Base-by-base conservation (phyloP, 2,797 vertebrate genomes). In the Chelmon rostratus region DNA sequence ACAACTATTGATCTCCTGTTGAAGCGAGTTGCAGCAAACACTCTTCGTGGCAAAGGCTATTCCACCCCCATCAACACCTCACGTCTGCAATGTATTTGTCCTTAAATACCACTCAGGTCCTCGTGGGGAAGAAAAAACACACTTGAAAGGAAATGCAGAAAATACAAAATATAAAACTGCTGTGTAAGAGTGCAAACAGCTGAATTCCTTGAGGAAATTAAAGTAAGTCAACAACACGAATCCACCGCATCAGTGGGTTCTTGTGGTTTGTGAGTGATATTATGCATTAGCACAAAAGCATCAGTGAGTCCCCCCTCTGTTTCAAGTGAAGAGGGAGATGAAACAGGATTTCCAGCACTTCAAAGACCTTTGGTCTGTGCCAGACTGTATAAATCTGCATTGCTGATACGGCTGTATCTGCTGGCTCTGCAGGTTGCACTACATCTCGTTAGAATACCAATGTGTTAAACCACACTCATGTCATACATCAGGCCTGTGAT, bases 1-100 rank as follows among this genome's bases (percentile, higher is more conserved):
- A 86, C 85, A 80, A 79, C 70, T 90, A 94, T 92, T 82, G 88
- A 93, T 91, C 84, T 86, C 77, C 79, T 88, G 86, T 67, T 90
- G 73, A 75, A 68, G 70, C 46, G 13, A 65, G 75, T 57, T 56
- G 73, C 68, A 52, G 79, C 81, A 83, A 83, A 86, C 76, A 85
- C 72, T 62, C 38, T 68, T 68, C 49, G 42, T 73, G 71, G 79
- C 69, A 79, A 78, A 81, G 44, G 75, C 77, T 77, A 37, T 47
- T 81, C 56, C 35, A 56, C 62, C 58, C 66, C 33, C 40, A 76
- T 86, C 79, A 82, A 83, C 50, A 63, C 35, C 62, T 73, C 64
- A 65, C 73, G 76, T 77, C 52, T 77, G 78, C 75, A 75, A 67
- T 21, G 50, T 54, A 76, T 75, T 79, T 80, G 56, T 77, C 72